A percentile compares a stretch with the other conserved stretches of the same genome.
These are phyloP conservation scores for Artibeus jamaicensis DNA, from an alignment of 2,797 vertebrate species.

Conservation along the genomic window DNA sequence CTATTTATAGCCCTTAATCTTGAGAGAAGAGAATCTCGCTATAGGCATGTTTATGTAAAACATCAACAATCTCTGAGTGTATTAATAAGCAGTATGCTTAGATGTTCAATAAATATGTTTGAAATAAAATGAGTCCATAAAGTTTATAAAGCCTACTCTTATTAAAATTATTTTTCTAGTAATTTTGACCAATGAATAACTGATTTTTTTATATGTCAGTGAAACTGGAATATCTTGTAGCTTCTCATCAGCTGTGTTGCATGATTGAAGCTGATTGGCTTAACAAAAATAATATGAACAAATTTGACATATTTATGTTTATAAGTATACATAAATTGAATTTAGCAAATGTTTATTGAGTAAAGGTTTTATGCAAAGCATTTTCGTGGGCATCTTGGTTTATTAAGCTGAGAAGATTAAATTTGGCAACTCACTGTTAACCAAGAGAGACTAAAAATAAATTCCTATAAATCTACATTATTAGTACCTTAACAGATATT, in stretches of 20 bases:
- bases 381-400: conserved; percentile 33
- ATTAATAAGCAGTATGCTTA: neutral
- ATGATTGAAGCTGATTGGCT: neutral
- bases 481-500: neutral
- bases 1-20: neutral
- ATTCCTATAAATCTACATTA: neutral
- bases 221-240: neutral
- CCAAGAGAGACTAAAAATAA: neutral
- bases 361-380: conserved; percentile 44
- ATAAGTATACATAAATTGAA: conserved; percentile 52
- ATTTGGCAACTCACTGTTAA: neutral
- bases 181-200: neutral
- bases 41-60: neutral
- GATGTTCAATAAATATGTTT: neutral
- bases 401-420: conserved; percentile 41
- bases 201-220: neutral
- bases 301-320: conserved; percentile 39
- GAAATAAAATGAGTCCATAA: neutral
- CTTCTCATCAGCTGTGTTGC: neutral
- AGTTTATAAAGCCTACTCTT: neutral
- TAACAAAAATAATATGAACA: neutral
- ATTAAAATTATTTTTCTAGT: neutral
- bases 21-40: neutral
- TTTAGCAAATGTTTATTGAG: conserved; percentile 52
- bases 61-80: neutral